Evolutionary conservation across 2,797 vertebrate genomes (phyloP), one percentile per base, ranked within the genome.

Genomic region (Peromyscus nudipes): DNA sequence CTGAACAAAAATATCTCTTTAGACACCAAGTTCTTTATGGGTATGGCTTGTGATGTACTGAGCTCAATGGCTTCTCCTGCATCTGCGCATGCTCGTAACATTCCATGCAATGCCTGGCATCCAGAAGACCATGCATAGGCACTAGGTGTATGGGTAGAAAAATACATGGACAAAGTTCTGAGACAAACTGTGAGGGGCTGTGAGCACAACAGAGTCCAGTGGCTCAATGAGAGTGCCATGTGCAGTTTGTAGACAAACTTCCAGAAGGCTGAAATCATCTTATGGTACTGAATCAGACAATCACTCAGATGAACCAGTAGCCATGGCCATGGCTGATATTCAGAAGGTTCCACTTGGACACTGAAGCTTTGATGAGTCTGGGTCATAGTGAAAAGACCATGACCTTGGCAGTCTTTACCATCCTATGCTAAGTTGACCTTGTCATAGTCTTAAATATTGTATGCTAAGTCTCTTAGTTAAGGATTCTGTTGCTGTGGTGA

Each of bases 211-310:
- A 25, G 11, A 9, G 25, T 55, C 19, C 37, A 75, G 43, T 62
- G 69, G 64, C 52, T 91, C 60, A 31, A 65, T 84, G 34, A 62
- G 85, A 81, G 4, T 11, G 6, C 52, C 88, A 69, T 14, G 60
- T 91, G 49, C 40, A 55, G 43, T 83, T 49, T 95, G 76, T 27
- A 92, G 62, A 49, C 52, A 71, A 62, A 94, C 46, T 40, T 65
- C 43, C 90, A 77, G 37, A 69, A 90, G 55, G 71, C 0, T 60
- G 46, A 73, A 34, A 85, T 75, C 52, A 75, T 52, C 71, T 97
- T 46, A n/a, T 10, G 79, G 57, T 67, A 67, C 89, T 67, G 89
- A 88, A 83, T 73, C n/a, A 90, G 88, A 79, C 57, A 60, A 73
- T 34, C 52, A 65, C 60, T 60, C n/a, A 37, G 13, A 43, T 85